These are phyloP conservation scores for Athalia circularis DNA, from an alignment of 2,888 invertebrate genomes.

Conservation along the genomic window DNA sequence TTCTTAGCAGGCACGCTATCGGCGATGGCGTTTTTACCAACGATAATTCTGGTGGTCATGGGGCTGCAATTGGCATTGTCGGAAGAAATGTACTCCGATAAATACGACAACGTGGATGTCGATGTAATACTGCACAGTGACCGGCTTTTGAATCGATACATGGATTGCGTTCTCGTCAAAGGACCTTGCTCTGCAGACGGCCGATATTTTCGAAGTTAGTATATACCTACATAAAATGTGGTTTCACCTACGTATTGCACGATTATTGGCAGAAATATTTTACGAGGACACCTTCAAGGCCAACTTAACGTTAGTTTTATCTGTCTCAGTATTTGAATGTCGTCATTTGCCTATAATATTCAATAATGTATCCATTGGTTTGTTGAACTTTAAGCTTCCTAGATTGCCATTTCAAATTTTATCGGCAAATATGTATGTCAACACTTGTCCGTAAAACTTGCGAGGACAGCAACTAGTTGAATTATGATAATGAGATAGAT, in stretches of 20 bases:
- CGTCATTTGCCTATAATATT: background rate
- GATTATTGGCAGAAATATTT: background rate
- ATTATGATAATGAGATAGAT: background rate
- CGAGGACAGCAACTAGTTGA: background rate
- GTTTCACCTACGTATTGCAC: background rate
- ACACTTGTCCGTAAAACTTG: background rate
- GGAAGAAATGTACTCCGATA: conserved; percentile 47
- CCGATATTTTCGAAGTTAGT: conserved; percentile 56
- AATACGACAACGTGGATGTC: conserved; percentile 51
- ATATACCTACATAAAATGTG: background rate
- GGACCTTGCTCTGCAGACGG: conserved; percentile 57
- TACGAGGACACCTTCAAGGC: background rate
- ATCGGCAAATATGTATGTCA: background rate
- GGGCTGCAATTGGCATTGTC: conserved; percentile 5
- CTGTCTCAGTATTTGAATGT: background rate
- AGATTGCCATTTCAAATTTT: background rate
- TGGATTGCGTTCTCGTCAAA: conserved; percentile 56
- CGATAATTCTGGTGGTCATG: conserved; percentile 8
- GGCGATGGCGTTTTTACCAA: conserved; percentile 5
- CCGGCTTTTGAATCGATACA: conserved; percentile 51
- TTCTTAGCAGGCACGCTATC: conserved; percentile 12
- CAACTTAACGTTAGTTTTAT: background rate
- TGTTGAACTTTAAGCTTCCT: background rate
- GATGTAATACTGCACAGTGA: conserved; percentile 50
- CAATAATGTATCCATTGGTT: background rate